These are phyloP conservation scores for Tanypteryx hageni DNA, from an alignment of 2,888 invertebrate species.

Conservation along the genomic window DNA sequence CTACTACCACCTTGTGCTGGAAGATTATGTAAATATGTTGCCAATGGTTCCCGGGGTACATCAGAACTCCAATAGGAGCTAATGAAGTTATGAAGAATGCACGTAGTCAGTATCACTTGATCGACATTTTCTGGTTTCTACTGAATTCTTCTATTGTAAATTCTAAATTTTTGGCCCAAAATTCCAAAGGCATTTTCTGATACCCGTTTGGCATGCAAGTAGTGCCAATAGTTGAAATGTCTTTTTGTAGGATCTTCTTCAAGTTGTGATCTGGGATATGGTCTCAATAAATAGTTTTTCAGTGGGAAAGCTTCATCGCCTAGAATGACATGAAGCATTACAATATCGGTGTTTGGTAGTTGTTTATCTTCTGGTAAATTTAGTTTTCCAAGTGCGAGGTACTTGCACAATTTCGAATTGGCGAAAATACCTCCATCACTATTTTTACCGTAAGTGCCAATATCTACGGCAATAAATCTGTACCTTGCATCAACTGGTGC, in stretches of 20 bases:
- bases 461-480: slow-evolving; percentile 70
- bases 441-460: slow-evolving; percentile 71
- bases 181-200: slow-evolving; percentile 38
- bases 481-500: slow-evolving; percentile 70
- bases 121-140: not conserved
- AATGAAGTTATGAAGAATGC: not conserved
- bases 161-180: not conserved
- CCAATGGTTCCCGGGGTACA: not conserved
- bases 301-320: slow-evolving; percentile 70
- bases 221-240: too few species aligned
- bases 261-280: too few species aligned
- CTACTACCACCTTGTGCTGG: not conserved
- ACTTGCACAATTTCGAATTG: slow-evolving; percentile 69
- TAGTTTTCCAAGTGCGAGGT: slow-evolving; percentile 65
- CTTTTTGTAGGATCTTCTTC: too few species aligned
- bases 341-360: slow-evolving; percentile 69
- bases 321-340: too few species aligned
- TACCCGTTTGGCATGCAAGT: slow-evolving; percentile 62
- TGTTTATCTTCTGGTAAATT: slow-evolving; percentile 69
- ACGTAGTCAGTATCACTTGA: not conserved
- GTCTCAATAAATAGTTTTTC: slow-evolving; percentile 68
- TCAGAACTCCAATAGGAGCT: not conserved
- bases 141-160: not conserved
- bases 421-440: slow-evolving; percentile 71
- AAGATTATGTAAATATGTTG: not conserved